Evolutionary conservation across 23 tunicate genomes (phyloP).

Genomic region (Styela plicata): DNA sequence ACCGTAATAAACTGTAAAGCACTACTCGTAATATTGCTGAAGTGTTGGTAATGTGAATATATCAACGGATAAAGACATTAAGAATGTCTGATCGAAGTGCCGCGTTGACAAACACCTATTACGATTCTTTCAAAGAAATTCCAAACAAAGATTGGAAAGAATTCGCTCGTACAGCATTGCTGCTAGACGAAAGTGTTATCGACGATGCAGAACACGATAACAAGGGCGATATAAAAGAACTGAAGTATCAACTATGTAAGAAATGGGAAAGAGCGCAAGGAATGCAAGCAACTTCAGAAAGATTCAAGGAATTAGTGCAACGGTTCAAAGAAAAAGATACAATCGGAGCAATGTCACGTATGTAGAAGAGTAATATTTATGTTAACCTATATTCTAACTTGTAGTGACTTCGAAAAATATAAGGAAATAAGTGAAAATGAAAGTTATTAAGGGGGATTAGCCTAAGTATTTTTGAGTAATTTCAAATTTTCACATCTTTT

Average conservation of each 20-base stretch:
- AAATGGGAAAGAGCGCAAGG: not conserved
- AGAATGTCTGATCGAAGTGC: too few relatives aligned
- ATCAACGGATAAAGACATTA: too few relatives aligned
- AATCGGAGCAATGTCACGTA: not conserved
- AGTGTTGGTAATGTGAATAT: too few relatives aligned
- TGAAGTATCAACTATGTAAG: not conserved
- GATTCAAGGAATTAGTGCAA: not conserved
- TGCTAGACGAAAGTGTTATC: slow-evolving; percentile 4
- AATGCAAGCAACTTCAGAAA: not conserved
- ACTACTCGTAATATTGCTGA: too few relatives aligned
- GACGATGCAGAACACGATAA: slow-evolving; percentile 6
- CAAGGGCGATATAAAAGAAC: not conserved
- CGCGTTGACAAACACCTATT: not conserved
- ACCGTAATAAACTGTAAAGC: too few relatives aligned
- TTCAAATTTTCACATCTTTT: too few relatives aligned
- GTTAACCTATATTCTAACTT: too few relatives aligned
- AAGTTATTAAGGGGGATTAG: too few relatives aligned
- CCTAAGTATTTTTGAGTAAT: too few relatives aligned
- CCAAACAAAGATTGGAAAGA: slow-evolving; percentile 22
- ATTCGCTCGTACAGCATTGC: slow-evolving; percentile 4
- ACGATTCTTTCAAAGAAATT: not conserved
- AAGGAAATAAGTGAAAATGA: not conserved
- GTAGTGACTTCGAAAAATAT: too few relatives aligned
- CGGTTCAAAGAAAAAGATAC: not conserved
- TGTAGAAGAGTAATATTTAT: too few relatives aligned